A percentile compares a stretch with the other conserved stretches of the same genome.
phyloP scores from a whole-genome alignment of 2,888 invertebrate genomes.

The Pyrocoelia pectoralis region DNA sequence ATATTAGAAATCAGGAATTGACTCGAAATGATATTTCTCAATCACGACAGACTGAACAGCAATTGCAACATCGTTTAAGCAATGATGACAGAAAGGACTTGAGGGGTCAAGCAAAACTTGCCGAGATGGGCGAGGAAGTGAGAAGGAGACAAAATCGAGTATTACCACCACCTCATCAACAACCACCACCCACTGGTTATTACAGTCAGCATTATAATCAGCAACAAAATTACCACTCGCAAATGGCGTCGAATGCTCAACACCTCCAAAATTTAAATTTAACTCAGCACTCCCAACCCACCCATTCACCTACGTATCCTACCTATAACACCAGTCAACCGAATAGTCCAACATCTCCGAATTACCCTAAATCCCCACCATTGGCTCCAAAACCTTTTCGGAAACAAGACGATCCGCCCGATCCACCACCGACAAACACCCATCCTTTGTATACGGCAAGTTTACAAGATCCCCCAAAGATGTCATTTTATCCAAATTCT shows the following conservation, averaged over 20 bases:
- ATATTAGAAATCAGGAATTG: constrained; percentile 54
- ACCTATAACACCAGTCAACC: constrained; percentile 52
- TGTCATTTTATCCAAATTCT: constrained; percentile 70
- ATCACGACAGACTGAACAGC: constrained; percentile 42
- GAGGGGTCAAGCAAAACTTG: constrained; percentile 70
- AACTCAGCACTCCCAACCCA: constrained; percentile 42
- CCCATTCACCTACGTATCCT: constrained; percentile 34
- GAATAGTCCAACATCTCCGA: constrained; percentile 57
- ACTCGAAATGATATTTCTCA: constrained; percentile 49
- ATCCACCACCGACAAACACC: constrained; percentile 74
- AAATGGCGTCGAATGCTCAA: constrained; percentile 30
- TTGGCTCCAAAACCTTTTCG: constrained; percentile 65
- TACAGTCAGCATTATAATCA: constrained; percentile 51
- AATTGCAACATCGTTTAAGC: constrained; percentile 32
- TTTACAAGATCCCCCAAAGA: constrained; percentile 76
- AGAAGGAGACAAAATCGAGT: constrained; percentile 66
- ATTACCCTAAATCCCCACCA: constrained; percentile 61
- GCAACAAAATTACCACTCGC: constrained; percentile 41
- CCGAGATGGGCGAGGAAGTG: constrained; percentile 85
- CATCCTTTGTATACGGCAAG: constrained; percentile 80
- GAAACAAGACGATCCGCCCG: constrained; percentile 61
- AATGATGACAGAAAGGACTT: constrained; percentile 41
- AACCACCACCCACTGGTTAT: constrained; percentile 48
- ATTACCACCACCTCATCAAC: constrained; percentile 50
- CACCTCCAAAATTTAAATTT: constrained; percentile 54